These are phyloP conservation scores for Cassiopea andromeda DNA, from an alignment of 30 jellyfish, hydroid and myxozoan genomes.

Conservation along the genomic window DNA sequence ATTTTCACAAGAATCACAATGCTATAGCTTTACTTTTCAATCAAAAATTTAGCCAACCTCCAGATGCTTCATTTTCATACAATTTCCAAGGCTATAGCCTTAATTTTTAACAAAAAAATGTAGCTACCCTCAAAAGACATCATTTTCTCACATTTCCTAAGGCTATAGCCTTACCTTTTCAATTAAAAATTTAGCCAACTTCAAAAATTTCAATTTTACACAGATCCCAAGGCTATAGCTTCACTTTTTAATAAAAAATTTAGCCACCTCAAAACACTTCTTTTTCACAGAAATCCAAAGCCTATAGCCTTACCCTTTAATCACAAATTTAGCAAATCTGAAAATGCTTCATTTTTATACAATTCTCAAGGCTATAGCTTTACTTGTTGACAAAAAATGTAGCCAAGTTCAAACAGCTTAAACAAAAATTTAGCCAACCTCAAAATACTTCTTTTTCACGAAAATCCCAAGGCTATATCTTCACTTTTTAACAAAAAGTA, in stretches of 20 bases:
- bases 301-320: background rate
- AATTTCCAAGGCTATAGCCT: background rate
- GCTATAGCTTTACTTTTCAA: background rate
- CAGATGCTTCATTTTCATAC: background rate
- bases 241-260: background rate
- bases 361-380: slow-evolving; percentile 7
- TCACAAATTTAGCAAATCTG: background rate
- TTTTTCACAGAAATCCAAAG: background rate
- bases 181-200: background rate
- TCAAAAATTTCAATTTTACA: background rate
- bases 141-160: background rate
- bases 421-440: too few species aligned
- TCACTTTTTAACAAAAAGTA: background rate
- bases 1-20: background rate
- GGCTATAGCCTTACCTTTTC: slow-evolving; percentile 13
- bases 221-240: background rate
- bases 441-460: background rate
- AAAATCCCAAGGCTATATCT: background rate
- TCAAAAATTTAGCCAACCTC: background rate
- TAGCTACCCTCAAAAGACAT: background rate
- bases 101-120: background rate
- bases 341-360: background rate
- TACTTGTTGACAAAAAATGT: background rate
- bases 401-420: too few species aligned
- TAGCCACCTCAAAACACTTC: background rate